These are phyloP conservation scores for Strigamia transsilvanica DNA, from an alignment of 2,888 invertebrate genomes.

Conservation along the genomic window DNA sequence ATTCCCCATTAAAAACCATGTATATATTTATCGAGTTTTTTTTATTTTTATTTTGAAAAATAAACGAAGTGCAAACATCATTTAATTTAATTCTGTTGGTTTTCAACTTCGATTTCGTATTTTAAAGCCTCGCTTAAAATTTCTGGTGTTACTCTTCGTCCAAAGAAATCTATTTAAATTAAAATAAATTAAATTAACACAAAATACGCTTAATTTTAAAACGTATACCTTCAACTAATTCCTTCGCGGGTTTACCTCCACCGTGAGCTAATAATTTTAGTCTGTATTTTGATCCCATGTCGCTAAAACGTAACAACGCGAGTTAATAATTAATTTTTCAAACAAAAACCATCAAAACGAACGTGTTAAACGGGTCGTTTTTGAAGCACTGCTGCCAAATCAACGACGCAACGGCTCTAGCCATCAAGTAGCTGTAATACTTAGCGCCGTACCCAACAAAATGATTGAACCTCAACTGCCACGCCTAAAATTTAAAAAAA, in stretches of 20 bases:
- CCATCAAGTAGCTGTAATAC: constrained; percentile 97
- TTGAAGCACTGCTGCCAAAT: constrained; percentile 91
- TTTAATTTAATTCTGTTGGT: not conserved
- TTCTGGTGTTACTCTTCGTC: constrained; percentile 77
- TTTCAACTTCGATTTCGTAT: constrained; percentile 61
- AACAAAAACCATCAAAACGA: not conserved
- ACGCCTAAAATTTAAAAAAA: constrained; percentile 71
- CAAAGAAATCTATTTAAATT: constrained; percentile 73
- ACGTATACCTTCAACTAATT: constrained; percentile 69
- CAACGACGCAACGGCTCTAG: constrained; percentile 89
- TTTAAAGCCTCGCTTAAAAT: constrained; percentile 82
- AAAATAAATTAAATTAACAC: not conserved
- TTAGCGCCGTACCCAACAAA: constrained; percentile 98
- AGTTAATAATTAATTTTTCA: not conserved
- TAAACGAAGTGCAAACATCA: not conserved
- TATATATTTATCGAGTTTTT: constrained; percentile 9
- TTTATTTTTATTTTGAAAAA: not conserved
- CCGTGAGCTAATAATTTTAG: constrained; percentile 82
- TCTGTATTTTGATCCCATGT: constrained; percentile 81
- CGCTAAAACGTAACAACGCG: constrained; percentile 63
- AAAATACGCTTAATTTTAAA: constrained; percentile 27
- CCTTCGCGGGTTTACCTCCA: constrained; percentile 83
- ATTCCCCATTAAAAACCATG: not conserved
- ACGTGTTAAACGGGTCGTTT: constrained; percentile 73
- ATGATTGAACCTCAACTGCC: constrained; percentile 96